Evolutionary conservation across 1,140 invertebrate genomes (phyloP).

Genomic region (Marisa cornuarietis): DNA sequence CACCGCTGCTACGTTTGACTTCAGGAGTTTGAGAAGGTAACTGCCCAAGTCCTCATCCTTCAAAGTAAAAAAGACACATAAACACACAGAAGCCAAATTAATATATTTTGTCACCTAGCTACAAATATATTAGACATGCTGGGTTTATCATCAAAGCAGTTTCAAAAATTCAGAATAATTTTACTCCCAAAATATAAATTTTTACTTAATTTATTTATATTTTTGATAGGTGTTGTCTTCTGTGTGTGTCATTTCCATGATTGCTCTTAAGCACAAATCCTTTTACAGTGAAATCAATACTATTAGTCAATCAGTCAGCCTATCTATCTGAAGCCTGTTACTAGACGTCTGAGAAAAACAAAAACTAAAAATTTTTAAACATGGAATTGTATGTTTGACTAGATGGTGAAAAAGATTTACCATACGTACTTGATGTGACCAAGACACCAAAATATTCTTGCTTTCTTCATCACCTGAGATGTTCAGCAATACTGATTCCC

Average conservation of each 20-base stretch:
- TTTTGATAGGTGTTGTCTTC: too few relatives aligned
- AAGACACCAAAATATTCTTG: conserved; percentile 92
- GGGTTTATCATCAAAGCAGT: too few relatives aligned
- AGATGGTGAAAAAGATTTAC: too few relatives aligned
- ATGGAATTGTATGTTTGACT: neutral
- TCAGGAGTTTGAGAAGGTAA: conserved; percentile 18
- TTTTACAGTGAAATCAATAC: too few relatives aligned
- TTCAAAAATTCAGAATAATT: too few relatives aligned
- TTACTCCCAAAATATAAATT: too few relatives aligned
- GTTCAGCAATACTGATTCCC: conserved; percentile 86
- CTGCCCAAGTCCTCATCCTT: neutral
- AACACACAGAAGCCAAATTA: neutral
- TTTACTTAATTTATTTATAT: too few relatives aligned
- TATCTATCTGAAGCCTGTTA: neutral
- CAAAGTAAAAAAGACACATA: neutral
- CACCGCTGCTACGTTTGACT: conserved; percentile 11
- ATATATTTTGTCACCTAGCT: too few relatives aligned
- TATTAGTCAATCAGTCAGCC: too few relatives aligned
- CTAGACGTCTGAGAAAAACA: neutral
- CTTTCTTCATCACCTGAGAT: conserved; percentile 80
- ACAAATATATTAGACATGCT: too few relatives aligned
- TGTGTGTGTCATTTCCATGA: too few relatives aligned
- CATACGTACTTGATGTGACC: conserved; percentile 83
- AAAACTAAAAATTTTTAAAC: neutral
- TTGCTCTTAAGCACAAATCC: too few relatives aligned